Conservation (phyloP, 2,888 invertebrate genomes). For the Graphium colonna region DNA sequence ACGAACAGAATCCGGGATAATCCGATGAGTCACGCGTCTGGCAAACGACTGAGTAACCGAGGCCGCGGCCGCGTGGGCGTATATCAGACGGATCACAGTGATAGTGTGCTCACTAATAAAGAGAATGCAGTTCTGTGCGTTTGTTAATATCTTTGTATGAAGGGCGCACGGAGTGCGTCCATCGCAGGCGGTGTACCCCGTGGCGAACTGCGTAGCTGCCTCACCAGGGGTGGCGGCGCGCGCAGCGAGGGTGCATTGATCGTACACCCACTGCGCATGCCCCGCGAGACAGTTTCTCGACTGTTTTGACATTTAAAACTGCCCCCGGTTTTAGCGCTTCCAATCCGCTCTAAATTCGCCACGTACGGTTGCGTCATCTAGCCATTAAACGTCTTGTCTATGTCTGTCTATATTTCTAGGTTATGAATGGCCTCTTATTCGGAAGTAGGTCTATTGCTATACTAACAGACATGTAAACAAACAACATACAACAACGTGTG, state of each 20-base stretch:
- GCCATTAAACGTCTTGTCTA: not conserved
- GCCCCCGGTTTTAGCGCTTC: constrained; percentile 26
- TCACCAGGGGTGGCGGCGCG: constrained; percentile 61
- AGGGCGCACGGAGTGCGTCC: constrained; percentile 53
- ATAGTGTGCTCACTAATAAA: constrained; percentile 36
- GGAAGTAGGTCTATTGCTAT: not conserved
- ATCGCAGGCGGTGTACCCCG: constrained; percentile 54
- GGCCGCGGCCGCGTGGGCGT: constrained; percentile 69
- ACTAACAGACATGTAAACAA: too few relatives aligned
- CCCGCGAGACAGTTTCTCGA: constrained; percentile 46
- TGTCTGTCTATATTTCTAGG: not conserved
- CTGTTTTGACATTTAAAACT: constrained; percentile 59
- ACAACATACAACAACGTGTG: too few relatives aligned
- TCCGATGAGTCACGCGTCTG: constrained; percentile 70
- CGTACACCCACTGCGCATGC: constrained; percentile 70
- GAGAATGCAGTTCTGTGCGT: constrained; percentile 36
- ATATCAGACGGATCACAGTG: constrained; percentile 48
- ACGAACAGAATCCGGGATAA: constrained; percentile 52
- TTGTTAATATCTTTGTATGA: constrained; percentile 37
- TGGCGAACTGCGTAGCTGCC: constrained; percentile 70
- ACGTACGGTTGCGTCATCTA: constrained; percentile 7
- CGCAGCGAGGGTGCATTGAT: constrained; percentile 74
- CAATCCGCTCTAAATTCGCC: constrained; percentile 25
- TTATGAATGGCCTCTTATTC: not conserved
- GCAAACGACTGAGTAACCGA: constrained; percentile 43